Base-by-base conservation (phyloP, 2,113 vertebrate genomes). In the Thamnaconus septentrionalis region DNA sequence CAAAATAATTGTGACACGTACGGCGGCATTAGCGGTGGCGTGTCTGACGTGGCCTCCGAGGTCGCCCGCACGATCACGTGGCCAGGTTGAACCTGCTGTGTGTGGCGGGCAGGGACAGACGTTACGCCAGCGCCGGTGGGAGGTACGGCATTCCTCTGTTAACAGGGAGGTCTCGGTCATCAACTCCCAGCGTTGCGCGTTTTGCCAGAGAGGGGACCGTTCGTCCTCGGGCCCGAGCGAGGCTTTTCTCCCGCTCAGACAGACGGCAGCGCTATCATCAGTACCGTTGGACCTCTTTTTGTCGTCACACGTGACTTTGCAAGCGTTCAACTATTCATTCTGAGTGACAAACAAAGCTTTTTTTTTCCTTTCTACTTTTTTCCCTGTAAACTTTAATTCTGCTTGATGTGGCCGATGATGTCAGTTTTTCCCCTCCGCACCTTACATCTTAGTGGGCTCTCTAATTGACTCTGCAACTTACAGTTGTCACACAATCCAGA, bases 61-160 rank as follows among this genome's bases (percentile, higher is more conserved):
- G 18, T 31, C 49, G 11, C 12, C 46, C 31, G 54, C 31, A 48
- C 31, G 60, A 73, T 75, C 63, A 52, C 63, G 59, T 61, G 59
- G 69, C 80, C 71, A 73, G 56, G 66, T 43, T 61, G 48, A 77
- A 74, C 54, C 61, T 59, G 77, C 64, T 9, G 64, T 68, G 73
- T 64, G 68, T 61, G 66, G 67, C 12, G 7, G 8, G 60, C 59
- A 56, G 53, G 58, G 69, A 75, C 61, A 75, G 64, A 72, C 61
- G 11, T 6, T 66, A 59, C 7, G 18, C 63, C 11, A n/a, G 43
- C 18, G 47, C 31, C 61, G 2, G 54, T 65, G 74, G 69, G 61
- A 66, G 72, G 65, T 68, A 7, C 53, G 31, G 64, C 81, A 85
- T 82, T 85, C 74, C 78, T 65, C 59, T 61, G 48, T 55, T 80